Conservation (phyloP, 2,888 invertebrate genomes). For the Tenthredo distinguenda region DNA sequence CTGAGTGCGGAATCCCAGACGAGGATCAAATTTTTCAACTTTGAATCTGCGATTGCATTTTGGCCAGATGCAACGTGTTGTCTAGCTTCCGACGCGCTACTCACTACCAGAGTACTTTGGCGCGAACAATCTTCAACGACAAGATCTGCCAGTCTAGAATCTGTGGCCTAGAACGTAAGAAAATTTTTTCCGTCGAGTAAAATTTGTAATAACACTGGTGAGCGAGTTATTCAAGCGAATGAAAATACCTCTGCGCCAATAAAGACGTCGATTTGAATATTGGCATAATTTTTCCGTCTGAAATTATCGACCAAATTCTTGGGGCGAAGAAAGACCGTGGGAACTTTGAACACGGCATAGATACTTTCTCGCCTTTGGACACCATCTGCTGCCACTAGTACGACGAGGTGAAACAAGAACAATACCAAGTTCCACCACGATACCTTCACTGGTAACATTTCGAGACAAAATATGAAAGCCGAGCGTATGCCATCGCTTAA, state of each 20-base stretch:
- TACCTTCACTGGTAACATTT: conserved; percentile 2
- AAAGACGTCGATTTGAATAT: conserved; percentile 40
- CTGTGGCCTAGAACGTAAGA: not conserved
- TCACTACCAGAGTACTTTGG: not conserved
- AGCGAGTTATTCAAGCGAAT: not conserved
- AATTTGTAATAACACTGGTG: not conserved
- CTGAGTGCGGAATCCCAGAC: conserved; percentile 50
- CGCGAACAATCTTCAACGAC: conserved; percentile 14
- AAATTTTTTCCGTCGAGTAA: not conserved
- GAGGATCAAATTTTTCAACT: conserved; percentile 24
- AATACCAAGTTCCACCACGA: not conserved
- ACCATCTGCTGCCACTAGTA: not conserved
- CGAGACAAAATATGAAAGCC: not conserved
- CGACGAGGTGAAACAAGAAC: not conserved
- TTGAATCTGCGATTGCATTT: not conserved
- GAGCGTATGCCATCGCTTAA: not conserved
- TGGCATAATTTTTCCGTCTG: not conserved
- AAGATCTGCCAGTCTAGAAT: conserved; percentile 19
- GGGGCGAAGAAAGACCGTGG: not conserved
- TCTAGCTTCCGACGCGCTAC: not conserved
- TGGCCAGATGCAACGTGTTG: not conserved
- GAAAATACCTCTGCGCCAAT: conserved; percentile 33
- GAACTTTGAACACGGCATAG: not conserved
- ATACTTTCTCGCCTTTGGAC: not conserved
- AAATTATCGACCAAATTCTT: conserved; percentile 37